Percentiles rank a stretch among this genome's conserved stretches.
Conservation (phyloP, 2,797 vertebrate genomes). For the Melanotaenia maccullochi region DNA sequence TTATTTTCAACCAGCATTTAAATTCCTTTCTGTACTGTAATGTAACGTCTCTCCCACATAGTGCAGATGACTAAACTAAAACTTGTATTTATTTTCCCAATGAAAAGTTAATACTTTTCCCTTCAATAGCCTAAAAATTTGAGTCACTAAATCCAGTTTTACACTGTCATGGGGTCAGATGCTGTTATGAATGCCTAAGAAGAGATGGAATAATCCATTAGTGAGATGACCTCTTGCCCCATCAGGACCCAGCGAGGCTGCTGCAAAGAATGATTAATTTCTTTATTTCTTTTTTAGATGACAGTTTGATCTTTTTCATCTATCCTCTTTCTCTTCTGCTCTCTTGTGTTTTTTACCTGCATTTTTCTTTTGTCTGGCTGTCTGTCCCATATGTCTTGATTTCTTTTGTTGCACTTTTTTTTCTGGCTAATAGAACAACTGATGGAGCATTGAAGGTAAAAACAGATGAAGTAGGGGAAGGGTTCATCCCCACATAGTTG, state of each 20-base stretch:
- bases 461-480: conserved; percentile 10
- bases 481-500: conserved; percentile 54
- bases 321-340: not conserved
- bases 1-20: conserved; percentile 19
- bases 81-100: not conserved
- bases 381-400: not conserved
- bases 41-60: conserved; percentile 23
- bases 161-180: conserved; percentile 26
- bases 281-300: conserved; percentile 12
- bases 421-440: conserved; percentile 35
- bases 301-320: conserved; percentile 7
- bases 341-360: not conserved
- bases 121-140: not conserved
- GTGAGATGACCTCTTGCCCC: conserved; percentile 24
- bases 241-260: not conserved
- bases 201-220: conserved; percentile 29
- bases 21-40: conserved; percentile 25
- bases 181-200: conserved; percentile 21
- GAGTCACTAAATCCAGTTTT: conserved; percentile 23
- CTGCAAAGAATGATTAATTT: not conserved
- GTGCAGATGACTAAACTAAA: not conserved
- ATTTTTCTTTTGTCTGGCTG: not conserved
- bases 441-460: conserved; percentile 50
- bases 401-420: not conserved
- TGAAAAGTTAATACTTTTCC: conserved; percentile 12